Conservation (phyloP, 2,797 vertebrate genomes). For the Tinamus major region DNA sequence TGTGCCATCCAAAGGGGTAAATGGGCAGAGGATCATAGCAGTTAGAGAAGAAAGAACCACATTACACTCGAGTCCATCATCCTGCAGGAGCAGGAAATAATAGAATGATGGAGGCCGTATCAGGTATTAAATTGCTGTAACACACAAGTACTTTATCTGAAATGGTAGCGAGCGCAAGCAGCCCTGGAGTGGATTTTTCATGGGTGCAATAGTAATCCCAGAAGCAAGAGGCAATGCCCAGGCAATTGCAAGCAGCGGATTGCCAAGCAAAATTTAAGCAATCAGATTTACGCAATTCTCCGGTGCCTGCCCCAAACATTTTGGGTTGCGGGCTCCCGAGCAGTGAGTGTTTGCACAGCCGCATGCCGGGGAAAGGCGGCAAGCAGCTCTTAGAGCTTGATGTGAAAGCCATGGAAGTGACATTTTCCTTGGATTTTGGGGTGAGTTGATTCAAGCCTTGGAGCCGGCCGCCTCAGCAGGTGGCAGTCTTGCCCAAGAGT, state of each 20-base stretch:
- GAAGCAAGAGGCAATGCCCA: not conserved
- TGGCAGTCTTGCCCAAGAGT: not conserved
- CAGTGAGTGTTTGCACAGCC: rapidly evolving
- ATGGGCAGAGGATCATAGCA: not conserved
- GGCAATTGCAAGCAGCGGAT: not conserved
- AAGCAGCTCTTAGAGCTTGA: not conserved
- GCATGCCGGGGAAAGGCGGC: no score
- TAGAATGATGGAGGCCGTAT: conserved; percentile 33
- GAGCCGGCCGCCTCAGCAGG: rapidly evolving
- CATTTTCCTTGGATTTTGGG: not conserved
- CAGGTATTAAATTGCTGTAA: conserved; percentile 45
- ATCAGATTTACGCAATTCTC: not conserved
- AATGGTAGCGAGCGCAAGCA: conserved; percentile 40
- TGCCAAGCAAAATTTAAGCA: not conserved
- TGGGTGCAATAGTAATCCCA: not conserved
- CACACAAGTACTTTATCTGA: conserved; percentile 32
- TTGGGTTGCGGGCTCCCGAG: not conserved
- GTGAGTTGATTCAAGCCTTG: not conserved
- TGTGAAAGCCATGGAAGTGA: not conserved
- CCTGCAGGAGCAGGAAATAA: not conserved
- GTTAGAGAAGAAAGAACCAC: conserved; percentile 15
- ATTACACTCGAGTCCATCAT: conserved; percentile 35
- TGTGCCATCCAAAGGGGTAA: conserved; percentile 42
- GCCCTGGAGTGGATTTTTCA: conserved; percentile 2
- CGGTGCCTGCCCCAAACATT: not conserved